These are phyloP conservation scores for Galerucella calmariensis DNA, from an alignment of 2,888 invertebrate genomes.

Conservation along the genomic window DNA sequence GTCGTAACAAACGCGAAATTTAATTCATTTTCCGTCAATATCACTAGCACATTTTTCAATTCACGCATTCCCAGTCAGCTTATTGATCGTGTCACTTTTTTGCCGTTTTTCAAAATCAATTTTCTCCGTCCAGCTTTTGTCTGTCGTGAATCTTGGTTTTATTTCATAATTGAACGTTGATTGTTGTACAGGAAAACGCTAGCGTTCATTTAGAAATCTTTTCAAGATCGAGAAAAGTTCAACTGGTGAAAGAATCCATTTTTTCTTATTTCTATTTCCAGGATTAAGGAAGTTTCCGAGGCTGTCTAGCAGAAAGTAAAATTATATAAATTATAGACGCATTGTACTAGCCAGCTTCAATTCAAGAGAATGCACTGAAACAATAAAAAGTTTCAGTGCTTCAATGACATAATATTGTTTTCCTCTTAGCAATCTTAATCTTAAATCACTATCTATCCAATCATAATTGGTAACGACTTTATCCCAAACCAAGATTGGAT, in stretches of 20 bases:
- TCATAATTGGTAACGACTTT: too few species aligned
- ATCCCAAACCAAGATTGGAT: too few species aligned
- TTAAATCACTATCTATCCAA: too few species aligned
- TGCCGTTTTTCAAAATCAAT: slow-evolving; percentile 23
- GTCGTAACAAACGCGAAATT: slow-evolving; percentile 60
- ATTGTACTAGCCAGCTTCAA: too few species aligned
- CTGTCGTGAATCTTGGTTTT: not conserved
- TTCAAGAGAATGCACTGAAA: not conserved
- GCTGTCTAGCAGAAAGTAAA: not conserved
- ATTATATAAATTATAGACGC: not conserved
- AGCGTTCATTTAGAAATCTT: not conserved
- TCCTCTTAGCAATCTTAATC: too few species aligned
- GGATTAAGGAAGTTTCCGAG: too few species aligned
- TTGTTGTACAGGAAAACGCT: not conserved
- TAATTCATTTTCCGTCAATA: slow-evolving; percentile 57
- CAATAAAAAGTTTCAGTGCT: not conserved
- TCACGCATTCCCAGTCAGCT: slow-evolving; percentile 28
- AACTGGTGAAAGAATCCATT: not conserved
- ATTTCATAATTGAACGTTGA: not conserved
- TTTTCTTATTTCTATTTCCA: not conserved
- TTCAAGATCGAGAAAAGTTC: not conserved
- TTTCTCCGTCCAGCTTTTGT: slow-evolving; percentile 12
- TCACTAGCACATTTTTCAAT: slow-evolving; percentile 44
- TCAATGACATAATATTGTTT: too few species aligned
- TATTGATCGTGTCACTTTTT: slow-evolving; percentile 35